Conservation (phyloP, 1,140 invertebrate genomes). For the Holcopasites calliopsidis region DNA sequence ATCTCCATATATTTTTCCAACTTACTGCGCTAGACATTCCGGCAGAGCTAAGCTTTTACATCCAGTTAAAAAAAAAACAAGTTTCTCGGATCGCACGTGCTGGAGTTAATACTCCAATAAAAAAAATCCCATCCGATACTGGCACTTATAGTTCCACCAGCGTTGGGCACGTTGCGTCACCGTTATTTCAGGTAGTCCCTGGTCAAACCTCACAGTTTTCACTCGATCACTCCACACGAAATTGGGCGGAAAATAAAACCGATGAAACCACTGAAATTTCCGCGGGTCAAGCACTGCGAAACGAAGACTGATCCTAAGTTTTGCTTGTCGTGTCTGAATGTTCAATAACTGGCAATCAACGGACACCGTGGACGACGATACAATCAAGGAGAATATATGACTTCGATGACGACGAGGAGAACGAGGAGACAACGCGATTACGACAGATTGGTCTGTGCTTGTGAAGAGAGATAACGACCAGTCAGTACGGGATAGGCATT, state of each 20-base stretch:
- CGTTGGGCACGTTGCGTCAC: conserved; percentile 26
- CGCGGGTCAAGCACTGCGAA: not conserved
- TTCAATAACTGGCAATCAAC: conserved; percentile 28
- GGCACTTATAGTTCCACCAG: not conserved
- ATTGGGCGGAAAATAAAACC: not conserved
- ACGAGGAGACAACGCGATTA: conserved; percentile 43
- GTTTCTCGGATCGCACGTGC: not conserved
- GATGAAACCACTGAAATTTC: not conserved
- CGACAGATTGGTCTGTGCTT: conserved; percentile 52
- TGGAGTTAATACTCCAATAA: not conserved
- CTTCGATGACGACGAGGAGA: conserved; percentile 33
- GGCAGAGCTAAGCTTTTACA: not conserved
- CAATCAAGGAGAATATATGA: conserved; percentile 37
- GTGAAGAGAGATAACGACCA: conserved; percentile 57
- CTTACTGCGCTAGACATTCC: conserved; percentile 37
- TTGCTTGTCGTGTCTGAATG: conserved; percentile 26
- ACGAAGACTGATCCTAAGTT: not conserved
- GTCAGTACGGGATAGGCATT: conserved; percentile 32
- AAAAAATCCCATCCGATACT: not conserved
- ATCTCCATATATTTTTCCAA: too few relatives aligned
- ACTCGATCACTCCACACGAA: not conserved
- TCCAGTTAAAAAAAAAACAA: not conserved
- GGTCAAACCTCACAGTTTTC: conserved; percentile 15
- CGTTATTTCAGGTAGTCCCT: conserved; percentile 41
- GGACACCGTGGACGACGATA: conserved; percentile 11